A percentile compares a stretch with the other conserved stretches of the same genome.
Conservation (phyloP, 2,797 vertebrate genomes). For the Dromococcyx pavoninus region DNA sequence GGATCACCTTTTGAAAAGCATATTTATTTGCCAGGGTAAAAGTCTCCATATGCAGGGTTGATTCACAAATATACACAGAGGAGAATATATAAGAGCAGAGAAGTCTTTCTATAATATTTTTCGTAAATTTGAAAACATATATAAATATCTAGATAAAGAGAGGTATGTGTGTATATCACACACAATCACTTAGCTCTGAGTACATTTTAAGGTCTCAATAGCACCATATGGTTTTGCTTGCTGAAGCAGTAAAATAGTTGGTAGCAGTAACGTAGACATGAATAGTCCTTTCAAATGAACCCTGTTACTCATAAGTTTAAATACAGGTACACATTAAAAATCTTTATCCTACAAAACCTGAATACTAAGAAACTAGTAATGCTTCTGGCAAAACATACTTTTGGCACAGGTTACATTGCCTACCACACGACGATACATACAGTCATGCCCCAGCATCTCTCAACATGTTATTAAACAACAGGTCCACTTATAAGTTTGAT, state of each 20-base stretch:
- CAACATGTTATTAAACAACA: background rate
- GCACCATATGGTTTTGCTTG: background rate
- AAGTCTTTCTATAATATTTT: background rate
- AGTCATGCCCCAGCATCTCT: background rate
- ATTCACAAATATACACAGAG: background rate
- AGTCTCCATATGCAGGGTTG: background rate
- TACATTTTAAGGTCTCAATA: background rate
- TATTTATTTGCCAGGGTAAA: constrained; percentile 20
- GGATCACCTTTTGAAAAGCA: background rate
- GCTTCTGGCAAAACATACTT: background rate
- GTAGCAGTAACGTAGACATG: background rate
- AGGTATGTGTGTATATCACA: background rate
- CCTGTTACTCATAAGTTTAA: background rate
- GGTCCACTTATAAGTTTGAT: background rate
- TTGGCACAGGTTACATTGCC: background rate
- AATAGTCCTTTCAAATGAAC: background rate
- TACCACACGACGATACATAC: rapidly evolving
- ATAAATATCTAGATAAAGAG: background rate
- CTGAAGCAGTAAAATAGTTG: background rate
- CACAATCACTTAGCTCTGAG: background rate
- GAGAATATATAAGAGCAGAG: background rate
- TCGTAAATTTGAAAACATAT: background rate
- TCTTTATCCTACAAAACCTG: background rate
- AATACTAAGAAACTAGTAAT: background rate
- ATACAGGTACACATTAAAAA: background rate